Evolutionary conservation across 2,797 vertebrate species (phyloP), one percentile per base, ranked within the genome.

Genomic region (Ceryle rudis): DNA sequence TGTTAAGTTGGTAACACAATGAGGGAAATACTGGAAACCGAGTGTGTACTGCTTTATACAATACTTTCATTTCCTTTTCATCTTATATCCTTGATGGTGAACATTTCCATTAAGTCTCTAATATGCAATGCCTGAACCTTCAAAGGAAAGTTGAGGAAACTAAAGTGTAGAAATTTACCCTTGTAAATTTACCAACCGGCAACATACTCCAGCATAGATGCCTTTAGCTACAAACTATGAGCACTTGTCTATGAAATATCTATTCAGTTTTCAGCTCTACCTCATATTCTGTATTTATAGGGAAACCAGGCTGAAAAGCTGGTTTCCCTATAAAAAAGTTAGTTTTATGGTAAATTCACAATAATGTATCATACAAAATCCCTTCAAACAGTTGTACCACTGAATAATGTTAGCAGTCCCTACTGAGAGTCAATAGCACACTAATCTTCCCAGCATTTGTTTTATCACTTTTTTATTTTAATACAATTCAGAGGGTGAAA

Each of bases 21-120:
- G n/a, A 84, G 49, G 29, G 17, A 81, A 91, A 89, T 55, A 22
- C 6, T 42, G 23, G 41, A 60, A 79, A 81, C 6, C 28, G 73
- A 77, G 44, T 61, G 71, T 37, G 70, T 81, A 81, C 23, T 66
- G 78, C 85, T 90, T 97, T 96, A 78, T 58, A 89, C 82, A 91
- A 90, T 81, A 93, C 57, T 89, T 97, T 89, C 20, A 91, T 94
- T 96, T 96, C 74, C 37, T 65, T 93, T 92, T 97, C 90, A 96
- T 95, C 80, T 91, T 90, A 71, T 93, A 90, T 83, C 51, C 52
- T 81, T 95, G 71, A 92, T 81, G 61, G 47, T 83, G 54, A 91
- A 89, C 17, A 51, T 67, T 94, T 91, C 87, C 25, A 72, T 86
- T 86, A 89, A 83, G 81, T 86, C 71, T 92, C 91, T 94, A 84